Base-by-base conservation (phyloP, 1,140 invertebrate genomes). In the Drosophila bocki region DNA sequence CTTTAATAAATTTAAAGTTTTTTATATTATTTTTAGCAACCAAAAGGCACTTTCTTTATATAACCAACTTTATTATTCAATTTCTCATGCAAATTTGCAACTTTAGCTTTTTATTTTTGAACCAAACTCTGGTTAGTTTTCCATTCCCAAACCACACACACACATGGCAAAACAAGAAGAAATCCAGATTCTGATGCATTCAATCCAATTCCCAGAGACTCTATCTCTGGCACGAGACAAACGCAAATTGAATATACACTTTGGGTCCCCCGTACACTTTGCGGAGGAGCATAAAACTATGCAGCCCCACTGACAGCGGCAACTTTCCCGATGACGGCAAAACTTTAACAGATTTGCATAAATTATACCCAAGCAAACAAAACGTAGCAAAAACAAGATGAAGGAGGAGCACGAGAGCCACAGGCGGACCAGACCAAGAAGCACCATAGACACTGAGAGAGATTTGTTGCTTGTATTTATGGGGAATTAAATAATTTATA, bases 291-390 rank as follows among this genome's bases (percentile, higher is more conserved):
- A 86, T 65, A 88, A 83, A 88, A 87, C 84, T 88, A 87, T 79
- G 78, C 83, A 88, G 63, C 59, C 37, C 45, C 70, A 80, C 70
- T 80, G 78, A 75, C 64, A 78, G 68, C 80, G 57, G 39, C 80
- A 82, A 87, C 84, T 90, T 90, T 88, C 62, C 69, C 85, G 84
- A 87, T 87, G 84, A 88, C 82, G 72, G 80, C 71, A 79, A 88
- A 90, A 85, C 85, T 90, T 85, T 82, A 90, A 90, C 78, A 80
- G 85, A 90, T 90, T 90, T 90, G 82, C 85, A 90, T 90, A 90
- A 88, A 88, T 88, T 88, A 84, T 59, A 59, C 32, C 57, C 54
- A 76, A 65, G 68, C 70, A 79, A 79, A 79, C 77, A 79, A 79
- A 79, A 78, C 76, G 58, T 71, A 47, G 57, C 63, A 68, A 77